phyloP scores from a whole-genome alignment of 2,113 vertebrate genomes.

The Hippocampus comes region DNA sequence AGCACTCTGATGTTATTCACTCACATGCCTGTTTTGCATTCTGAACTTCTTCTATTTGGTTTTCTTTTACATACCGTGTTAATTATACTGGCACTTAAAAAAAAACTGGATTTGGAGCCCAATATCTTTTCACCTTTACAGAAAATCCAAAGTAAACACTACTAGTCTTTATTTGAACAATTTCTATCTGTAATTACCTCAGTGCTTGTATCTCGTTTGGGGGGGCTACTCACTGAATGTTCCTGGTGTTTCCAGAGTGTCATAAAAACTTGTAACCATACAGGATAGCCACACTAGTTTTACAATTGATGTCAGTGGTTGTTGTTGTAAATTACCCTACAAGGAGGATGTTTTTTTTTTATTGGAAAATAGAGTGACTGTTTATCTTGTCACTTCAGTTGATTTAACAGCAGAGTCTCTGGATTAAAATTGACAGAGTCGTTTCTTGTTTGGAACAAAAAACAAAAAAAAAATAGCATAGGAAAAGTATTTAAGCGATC shows the following conservation, averaged over 20 bases:
- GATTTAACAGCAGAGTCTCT: conserved; percentile 9
- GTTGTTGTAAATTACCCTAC: conserved; percentile 2
- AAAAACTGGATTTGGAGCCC: conserved; percentile 27
- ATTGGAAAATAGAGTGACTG: not conserved
- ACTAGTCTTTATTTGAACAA: conserved; percentile 14
- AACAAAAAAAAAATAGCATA: not conserved
- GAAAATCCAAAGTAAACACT: conserved; percentile 50
- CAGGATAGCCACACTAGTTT: conserved; percentile 27
- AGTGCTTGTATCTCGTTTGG: conserved; percentile 26
- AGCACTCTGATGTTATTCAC: conserved; percentile 25
- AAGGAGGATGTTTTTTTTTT: conserved; percentile 6
- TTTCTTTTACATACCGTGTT: conserved; percentile 3
- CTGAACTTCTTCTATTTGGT: conserved; percentile 5
- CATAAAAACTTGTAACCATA: conserved; percentile 15
- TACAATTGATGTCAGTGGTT: conserved; percentile 41
- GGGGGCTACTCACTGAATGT: conserved; percentile 47
- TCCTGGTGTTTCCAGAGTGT: conserved; percentile 37
- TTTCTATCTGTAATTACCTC: conserved; percentile 48
- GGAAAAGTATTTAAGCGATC: not conserved
- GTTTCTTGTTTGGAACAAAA: conserved; percentile 2
- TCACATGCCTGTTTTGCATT: conserved; percentile 5
- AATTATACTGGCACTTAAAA: conserved; percentile 23
- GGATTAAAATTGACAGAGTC: conserved; percentile 1
- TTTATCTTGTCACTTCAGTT: conserved; percentile 7
- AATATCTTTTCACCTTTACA: conserved; percentile 17